Evolutionary conservation across 2,113 vertebrate species (phyloP), one percentile per base, ranked within the genome.

Genomic region (Hyperoodon ampullatus): DNA sequence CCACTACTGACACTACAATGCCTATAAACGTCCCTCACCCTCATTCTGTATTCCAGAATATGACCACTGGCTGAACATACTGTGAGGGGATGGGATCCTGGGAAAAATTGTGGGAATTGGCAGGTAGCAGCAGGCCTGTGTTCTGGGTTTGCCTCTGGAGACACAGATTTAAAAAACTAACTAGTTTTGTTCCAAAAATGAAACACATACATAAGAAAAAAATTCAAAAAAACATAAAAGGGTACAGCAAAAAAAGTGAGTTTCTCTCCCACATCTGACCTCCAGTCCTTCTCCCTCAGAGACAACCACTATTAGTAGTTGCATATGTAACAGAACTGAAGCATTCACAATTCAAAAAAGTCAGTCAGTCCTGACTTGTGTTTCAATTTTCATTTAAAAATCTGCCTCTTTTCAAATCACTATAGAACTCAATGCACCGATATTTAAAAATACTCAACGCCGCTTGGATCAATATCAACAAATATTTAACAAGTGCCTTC

Each of bases 71-170:
- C 89, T 86, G 87, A 71, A 28, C 58, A 66, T 42, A 80, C 16
- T 86, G 19, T 9, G 19, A 88, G 53, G 11, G 63, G 28, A 65
- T 0, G 1, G n/a, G 70, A 19, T 70, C 87, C 53, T 60, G 72
- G 86, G 82, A 8, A 77, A 85, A 74, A 58, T 2, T 61, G 47
- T 92, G 74, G 58, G 78, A 94, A 89, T 6, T 97, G 94, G 93
- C 82, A 97, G 89, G 28, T 66, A 88, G 53, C 39, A 80, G 24
- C 21, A 78, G 50, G 82, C 11, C 77, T 70, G 10, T 72, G n/a
- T 74, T 95, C 93, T 86, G 93, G 82, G 58, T 92, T 77, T 87
- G 68, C 80, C 80, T 87, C 75, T 81, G 33, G 92, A 97, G 83
- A 91, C 63, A 66, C 58, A 58, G 77, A 68, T 80, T 53, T 86